Evolutionary conservation across 2,113 vertebrate genomes (phyloP).

Genomic region (Notothenia coriiceps): DNA sequence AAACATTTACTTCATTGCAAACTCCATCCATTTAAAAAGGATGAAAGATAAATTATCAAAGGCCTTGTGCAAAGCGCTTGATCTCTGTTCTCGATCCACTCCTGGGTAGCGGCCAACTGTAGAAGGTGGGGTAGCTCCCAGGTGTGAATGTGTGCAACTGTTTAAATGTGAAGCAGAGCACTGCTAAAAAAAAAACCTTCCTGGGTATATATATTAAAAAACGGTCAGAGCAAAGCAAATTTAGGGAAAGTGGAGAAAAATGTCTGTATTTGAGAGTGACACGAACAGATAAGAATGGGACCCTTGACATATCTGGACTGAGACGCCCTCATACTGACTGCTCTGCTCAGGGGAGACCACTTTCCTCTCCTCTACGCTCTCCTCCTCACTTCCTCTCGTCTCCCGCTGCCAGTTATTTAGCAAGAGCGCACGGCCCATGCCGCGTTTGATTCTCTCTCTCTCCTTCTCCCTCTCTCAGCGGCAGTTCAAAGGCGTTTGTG

Average conservation of each 20-base stretch:
- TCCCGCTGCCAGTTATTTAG: constrained; percentile 79
- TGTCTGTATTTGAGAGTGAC: constrained; percentile 32
- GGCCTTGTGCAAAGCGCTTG: constrained; percentile 62
- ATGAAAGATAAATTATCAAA: constrained; percentile 72
- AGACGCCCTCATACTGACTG: constrained; percentile 42
- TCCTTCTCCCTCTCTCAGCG: constrained; percentile 61
- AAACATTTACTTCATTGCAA: constrained; percentile 62
- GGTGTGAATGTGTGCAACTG: constrained; percentile 76
- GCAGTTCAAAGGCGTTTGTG: constrained; percentile 83
- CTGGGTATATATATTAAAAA: constrained; percentile 6
- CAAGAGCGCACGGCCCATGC: constrained; percentile 66
- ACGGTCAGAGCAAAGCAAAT: neutral
- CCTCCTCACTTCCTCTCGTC: constrained; percentile 68
- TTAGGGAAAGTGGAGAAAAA: constrained; percentile 32
- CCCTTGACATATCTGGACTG: constrained; percentile 27
- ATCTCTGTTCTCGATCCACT: constrained; percentile 61
- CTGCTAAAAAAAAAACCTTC: constrained; percentile 14
- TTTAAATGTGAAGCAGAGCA: constrained; percentile 57
- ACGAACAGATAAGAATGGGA: constrained; percentile 50
- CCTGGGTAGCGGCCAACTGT: constrained; percentile 58
- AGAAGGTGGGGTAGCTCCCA: constrained; percentile 62
- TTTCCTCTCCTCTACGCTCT: constrained; percentile 63
- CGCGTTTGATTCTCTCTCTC: constrained; percentile 70
- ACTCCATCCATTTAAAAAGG: constrained; percentile 57
- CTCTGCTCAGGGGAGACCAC: constrained; percentile 49